Conservation (phyloP, 2,113 vertebrate species). For the Hippocampus abdominalis region DNA sequence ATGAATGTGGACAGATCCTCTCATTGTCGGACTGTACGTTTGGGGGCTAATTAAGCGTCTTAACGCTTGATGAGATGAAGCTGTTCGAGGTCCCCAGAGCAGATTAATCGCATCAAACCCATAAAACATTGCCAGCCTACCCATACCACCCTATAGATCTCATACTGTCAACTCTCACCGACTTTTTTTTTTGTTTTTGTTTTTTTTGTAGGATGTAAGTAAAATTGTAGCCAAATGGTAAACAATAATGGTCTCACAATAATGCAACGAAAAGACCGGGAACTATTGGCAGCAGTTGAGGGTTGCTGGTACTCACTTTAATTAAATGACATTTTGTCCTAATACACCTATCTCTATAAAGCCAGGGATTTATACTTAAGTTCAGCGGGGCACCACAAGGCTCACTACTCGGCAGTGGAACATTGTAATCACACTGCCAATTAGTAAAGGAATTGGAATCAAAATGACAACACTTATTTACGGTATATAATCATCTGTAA, state of each 20-base stretch:
- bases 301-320: no score
- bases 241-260: no score
- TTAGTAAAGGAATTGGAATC: not conserved
- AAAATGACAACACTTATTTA: no score
- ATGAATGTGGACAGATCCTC: slow-evolving; percentile 64
- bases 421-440: not conserved
- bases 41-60: slow-evolving; percentile 68
- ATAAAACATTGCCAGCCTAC: slow-evolving; percentile 52
- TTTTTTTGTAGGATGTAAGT: not conserved
- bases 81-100: slow-evolving; percentile 61
- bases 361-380: not conserved
- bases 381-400: not conserved
- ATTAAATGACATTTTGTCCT: not conserved
- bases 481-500: no score
- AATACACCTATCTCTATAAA: not conserved
- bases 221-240: not conserved
- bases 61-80: slow-evolving; percentile 72
- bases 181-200: not conserved
- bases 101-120: slow-evolving; percentile 70
- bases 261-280: no score
- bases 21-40: slow-evolving; percentile 66
- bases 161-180: not conserved
- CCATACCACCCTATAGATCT: not conserved
- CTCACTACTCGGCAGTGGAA: not conserved
- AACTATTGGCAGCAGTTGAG: no score